Base-by-base conservation (phyloP, 2,113 vertebrate species). In the Prinia subflava region DNA sequence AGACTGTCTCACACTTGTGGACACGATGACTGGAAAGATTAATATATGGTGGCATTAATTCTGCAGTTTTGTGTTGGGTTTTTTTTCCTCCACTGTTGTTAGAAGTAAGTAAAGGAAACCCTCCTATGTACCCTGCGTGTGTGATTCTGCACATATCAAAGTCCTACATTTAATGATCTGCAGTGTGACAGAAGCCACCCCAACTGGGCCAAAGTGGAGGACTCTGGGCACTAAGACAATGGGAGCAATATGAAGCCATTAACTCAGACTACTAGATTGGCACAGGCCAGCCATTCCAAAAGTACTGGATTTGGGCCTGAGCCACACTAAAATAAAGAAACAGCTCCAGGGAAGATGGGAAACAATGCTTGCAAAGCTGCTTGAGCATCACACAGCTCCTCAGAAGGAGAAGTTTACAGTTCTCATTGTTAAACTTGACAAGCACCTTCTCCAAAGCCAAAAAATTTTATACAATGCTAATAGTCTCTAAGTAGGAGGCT, bases 1-100 rank as follows among this genome's bases (percentile, higher is more conserved):
- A 76, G 74, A 95, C 84, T 83, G 33, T 41, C 93, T 94, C 86
- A 65, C 69, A 88, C 74, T 84, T 91, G 69, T 88, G 83, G 91
- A 92, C 62, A 42, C 23, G 94, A 68, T 24, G 33, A 85, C 77
- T 83, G 59, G 75, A 86, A 56, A 90, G 60, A 87, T 76, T 83
- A 87, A 93, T 74, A 75, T 25, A 46, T 73, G 69, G 81, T 49
- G 64, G 39, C n/a, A 85, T 76, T 82, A 60, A 27, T 80, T 83
- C 47, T 88, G 42, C 44, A 80, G 21, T 83, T 94, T n/a, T 22
- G 15, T 37, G 21, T 37, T 76, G 28, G 2, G 0, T 6, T 44
- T 35, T 84, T 59, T 86, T 31, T 63, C 62, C 53, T 50, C 3
- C 1, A 0, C 55, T 44, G 16, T 69, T 83, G 25, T 74, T 90